A percentile compares a stretch with the other conserved stretches of the same genome.
Conservation (phyloP, 2,113 vertebrate genomes). For the Machaerirhynchus nigripectus region DNA sequence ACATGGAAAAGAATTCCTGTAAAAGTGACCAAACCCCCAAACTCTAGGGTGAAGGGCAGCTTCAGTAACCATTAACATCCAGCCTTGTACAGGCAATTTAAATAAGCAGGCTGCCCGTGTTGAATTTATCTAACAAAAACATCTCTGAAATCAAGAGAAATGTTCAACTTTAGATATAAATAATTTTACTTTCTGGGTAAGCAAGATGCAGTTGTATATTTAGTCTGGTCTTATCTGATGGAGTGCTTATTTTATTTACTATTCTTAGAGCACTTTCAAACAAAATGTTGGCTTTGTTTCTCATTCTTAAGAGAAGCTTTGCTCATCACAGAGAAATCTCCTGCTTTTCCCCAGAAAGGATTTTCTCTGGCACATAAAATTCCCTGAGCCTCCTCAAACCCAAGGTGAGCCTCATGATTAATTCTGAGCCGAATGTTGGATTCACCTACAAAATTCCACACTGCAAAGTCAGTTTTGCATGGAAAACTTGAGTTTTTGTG, state of each 20-base stretch:
- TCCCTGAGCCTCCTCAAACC: neutral
- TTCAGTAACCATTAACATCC: neutral
- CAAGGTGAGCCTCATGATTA: neutral
- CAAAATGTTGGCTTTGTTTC: conserved; percentile 10
- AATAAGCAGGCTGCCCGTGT: neutral
- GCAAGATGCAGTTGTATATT: conserved; percentile 3
- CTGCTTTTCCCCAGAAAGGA: neutral
- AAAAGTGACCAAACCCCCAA: neutral
- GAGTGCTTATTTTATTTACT: conserved; percentile 30
- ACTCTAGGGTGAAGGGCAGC: neutral
- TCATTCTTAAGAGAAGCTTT: neutral
- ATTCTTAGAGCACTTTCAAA: neutral
- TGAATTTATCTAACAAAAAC: conserved; percentile 12
- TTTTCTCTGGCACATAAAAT: neutral
- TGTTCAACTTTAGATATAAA: neutral
- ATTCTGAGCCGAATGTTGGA: neutral
- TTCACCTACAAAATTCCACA: neutral
- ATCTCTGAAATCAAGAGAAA: conserved; percentile 5
- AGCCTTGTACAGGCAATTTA: neutral
- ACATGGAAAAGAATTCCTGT: neutral
- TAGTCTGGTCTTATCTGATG: conserved; percentile 8
- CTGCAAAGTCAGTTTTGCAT: neutral
- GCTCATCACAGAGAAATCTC: neutral
- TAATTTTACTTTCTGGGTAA: neutral
- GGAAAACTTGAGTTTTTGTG: neutral